A percentile compares a stretch with the other conserved stretches of the same genome.
Conservation (phyloP, 2,797 vertebrate species). For the Cuniculus paca region DNA sequence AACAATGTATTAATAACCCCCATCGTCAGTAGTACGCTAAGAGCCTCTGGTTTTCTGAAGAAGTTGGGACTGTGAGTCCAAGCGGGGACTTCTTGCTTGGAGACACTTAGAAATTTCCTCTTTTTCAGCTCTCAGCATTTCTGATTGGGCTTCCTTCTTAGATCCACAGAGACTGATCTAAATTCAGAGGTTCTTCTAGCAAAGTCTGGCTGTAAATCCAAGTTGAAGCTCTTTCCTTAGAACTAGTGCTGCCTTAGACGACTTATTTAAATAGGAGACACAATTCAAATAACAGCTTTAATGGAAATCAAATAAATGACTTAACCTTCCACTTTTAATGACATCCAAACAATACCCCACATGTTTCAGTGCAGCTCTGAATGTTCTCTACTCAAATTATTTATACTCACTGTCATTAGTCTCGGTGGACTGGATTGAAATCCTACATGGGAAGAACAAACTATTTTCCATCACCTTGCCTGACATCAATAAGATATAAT, state of each 20-base stretch:
- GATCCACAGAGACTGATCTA: not conserved
- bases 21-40: not conserved
- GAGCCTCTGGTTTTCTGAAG: not conserved
- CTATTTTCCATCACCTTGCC: slow-evolving; percentile 40
- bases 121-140: not conserved
- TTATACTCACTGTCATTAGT: slow-evolving; percentile 44
- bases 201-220: not conserved
- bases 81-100: not conserved
- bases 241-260: not conserved
- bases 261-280: slow-evolving; percentile 79
- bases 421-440: slow-evolving; percentile 30
- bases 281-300: slow-evolving; percentile 77
- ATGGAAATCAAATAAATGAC: slow-evolving; percentile 73
- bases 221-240: not conserved
- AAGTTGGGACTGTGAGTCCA: not conserved
- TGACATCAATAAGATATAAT: not conserved
- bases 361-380: slow-evolving; percentile 57
- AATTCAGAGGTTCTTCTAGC: not conserved
- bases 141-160: not conserved
- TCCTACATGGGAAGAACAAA: slow-evolving; percentile 5
- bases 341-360: slow-evolving; percentile 72
- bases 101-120: not conserved
- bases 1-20: not conserved
- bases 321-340: slow-evolving; percentile 71
- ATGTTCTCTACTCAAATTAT: slow-evolving; percentile 38